Percentiles rank a stretch among this genome's conserved stretches.
Conservation (phyloP, 2,888 invertebrate species). For the Eucera pruinosa region DNA sequence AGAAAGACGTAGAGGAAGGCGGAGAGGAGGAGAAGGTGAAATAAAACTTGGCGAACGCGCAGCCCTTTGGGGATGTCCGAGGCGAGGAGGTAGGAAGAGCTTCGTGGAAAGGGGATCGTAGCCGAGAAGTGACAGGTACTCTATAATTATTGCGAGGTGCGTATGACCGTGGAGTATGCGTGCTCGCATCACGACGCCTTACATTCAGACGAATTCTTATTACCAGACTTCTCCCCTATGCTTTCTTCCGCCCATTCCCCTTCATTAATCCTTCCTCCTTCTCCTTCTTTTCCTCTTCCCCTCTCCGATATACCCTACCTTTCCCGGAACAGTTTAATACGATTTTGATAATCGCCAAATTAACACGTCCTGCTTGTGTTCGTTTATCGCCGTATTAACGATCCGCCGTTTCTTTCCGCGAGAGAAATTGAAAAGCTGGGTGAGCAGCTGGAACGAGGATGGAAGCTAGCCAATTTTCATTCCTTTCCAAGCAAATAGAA, state of each 20-base stretch:
- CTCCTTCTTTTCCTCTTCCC: not conserved
- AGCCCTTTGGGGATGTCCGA: slow-evolving; percentile 57
- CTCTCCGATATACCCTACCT: slow-evolving; percentile 5
- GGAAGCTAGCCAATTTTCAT: too few relatives aligned
- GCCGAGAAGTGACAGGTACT: slow-evolving; percentile 59
- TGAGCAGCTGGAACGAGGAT: not conserved
- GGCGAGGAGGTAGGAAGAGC: slow-evolving; percentile 44
- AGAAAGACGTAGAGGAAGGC: not conserved
- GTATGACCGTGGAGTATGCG: slow-evolving; percentile 73
- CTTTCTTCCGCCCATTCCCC: slow-evolving; percentile 15
- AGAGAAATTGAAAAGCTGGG: slow-evolving; percentile 2
- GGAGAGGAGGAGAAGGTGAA: slow-evolving; percentile 39
- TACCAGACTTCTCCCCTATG: slow-evolving; percentile 45
- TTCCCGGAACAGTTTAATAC: slow-evolving; percentile 39
- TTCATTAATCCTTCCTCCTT: slow-evolving; percentile 48
- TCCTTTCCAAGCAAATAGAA: too few relatives aligned
- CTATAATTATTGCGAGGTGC: slow-evolving; percentile 70
- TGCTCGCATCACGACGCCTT: slow-evolving; percentile 73
- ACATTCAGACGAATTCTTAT: slow-evolving; percentile 68
- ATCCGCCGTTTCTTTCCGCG: slow-evolving; percentile 1
- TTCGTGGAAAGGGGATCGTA: slow-evolving; percentile 33
- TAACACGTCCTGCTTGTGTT: slow-evolving; percentile 38
- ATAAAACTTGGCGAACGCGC: slow-evolving; percentile 48
- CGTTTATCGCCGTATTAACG: slow-evolving; percentile 29
- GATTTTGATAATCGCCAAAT: slow-evolving; percentile 63